These are phyloP conservation scores for Acrossocheilus fasciatus DNA, from an alignment of 2,797 vertebrate species.

Conservation along the genomic window DNA sequence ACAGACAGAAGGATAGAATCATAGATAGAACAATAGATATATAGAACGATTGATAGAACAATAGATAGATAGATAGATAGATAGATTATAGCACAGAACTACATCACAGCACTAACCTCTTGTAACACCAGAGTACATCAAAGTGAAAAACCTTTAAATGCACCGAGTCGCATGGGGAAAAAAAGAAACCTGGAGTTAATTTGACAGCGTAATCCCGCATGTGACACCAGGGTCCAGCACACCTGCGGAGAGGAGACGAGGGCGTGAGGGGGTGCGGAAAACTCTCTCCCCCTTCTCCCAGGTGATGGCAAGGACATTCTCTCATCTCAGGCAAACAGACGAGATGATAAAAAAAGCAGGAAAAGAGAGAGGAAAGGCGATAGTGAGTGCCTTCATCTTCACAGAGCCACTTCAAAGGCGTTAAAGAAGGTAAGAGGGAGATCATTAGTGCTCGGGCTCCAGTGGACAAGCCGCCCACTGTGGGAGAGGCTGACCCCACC, in stretches of 20 bases:
- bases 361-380: not conserved
- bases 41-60: not conserved
- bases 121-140: not conserved
- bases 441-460: constrained; percentile 40
- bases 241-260: constrained; percentile 29
- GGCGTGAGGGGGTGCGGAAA: not conserved
- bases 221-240: constrained; percentile 53
- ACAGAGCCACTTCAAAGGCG: constrained; percentile 54
- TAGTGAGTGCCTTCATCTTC: constrained; percentile 51
- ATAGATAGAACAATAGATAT: not conserved
- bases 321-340: constrained; percentile 60
- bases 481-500: constrained; percentile 13
- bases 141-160: constrained; percentile 19
- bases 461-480: not conserved
- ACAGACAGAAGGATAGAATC: rapidly evolving
- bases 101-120: not conserved
- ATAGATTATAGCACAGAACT: not conserved
- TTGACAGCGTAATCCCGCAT: constrained; percentile 26
- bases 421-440: constrained; percentile 51
- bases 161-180: not conserved
- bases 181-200: constrained; percentile 11
- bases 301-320: constrained; percentile 61
- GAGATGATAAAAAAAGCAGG: constrained; percentile 6
- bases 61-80: not conserved
- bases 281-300: constrained; percentile 32